phyloP scores from a whole-genome alignment of 1,140 invertebrate species.

The Carposina sasakii region DNA sequence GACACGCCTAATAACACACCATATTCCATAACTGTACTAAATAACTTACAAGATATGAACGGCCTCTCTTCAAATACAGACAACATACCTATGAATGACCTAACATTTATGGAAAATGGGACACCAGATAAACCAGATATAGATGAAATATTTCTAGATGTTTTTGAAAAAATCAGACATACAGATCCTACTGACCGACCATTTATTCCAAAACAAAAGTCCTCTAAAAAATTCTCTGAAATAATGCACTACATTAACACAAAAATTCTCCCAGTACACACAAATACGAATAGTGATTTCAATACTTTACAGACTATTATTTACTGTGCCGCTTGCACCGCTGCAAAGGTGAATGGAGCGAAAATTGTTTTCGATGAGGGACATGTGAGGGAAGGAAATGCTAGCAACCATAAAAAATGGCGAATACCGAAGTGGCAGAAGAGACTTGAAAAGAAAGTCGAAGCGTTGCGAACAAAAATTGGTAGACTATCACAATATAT shows the following conservation, averaged over 20 bases:
- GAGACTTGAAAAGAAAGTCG: not conserved
- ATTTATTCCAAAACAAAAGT: not conserved
- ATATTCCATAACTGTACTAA: too few relatives aligned
- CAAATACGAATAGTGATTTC: not conserved
- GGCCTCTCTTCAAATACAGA: too few relatives aligned
- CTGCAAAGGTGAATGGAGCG: not conserved
- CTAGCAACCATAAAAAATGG: too few relatives aligned
- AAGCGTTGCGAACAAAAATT: not conserved
- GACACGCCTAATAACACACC: too few relatives aligned
- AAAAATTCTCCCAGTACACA: not conserved
- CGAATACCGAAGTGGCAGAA: not conserved
- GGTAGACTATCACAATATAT: slow-evolving; percentile 4
- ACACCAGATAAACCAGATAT: not conserved
- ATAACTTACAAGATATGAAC: too few relatives aligned
- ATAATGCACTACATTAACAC: not conserved
- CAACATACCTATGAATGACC: too few relatives aligned
- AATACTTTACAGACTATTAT: not conserved
- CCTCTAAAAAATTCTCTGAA: not conserved
- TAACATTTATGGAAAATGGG: too few relatives aligned
- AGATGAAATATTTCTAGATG: not conserved
- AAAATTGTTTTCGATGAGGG: too few relatives aligned
- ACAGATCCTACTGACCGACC: not conserved
- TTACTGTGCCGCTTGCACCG: not conserved
- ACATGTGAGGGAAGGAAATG: too few relatives aligned
- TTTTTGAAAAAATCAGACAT: not conserved